Conservation (phyloP, 2,888 invertebrate species). For the Junonia oenone region DNA sequence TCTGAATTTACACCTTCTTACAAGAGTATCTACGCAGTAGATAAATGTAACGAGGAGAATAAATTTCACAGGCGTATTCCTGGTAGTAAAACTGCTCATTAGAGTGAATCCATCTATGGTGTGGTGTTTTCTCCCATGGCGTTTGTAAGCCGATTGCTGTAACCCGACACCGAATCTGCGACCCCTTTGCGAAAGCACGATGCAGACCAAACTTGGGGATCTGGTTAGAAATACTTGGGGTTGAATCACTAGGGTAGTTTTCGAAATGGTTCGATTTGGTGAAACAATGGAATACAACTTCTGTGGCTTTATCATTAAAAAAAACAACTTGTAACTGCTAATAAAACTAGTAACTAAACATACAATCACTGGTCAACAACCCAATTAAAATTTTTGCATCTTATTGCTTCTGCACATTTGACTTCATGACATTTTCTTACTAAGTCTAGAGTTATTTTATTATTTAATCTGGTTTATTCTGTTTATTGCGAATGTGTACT, state of each 20-base stretch:
- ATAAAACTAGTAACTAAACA: too few relatives aligned
- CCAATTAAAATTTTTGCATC: too few relatives aligned
- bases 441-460: too few relatives aligned
- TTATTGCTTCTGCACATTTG: too few relatives aligned
- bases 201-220: conserved; percentile 30
- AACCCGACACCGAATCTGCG: conserved; percentile 65
- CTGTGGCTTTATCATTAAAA: too few relatives aligned
- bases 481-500: too few relatives aligned
- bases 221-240: conserved; percentile 19
- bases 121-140: conserved; percentile 56
- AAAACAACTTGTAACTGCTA: too few relatives aligned
- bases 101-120: conserved; percentile 49
- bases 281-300: neutral
- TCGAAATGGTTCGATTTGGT: neutral
- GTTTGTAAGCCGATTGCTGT: conserved; percentile 68
- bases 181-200: conserved; percentile 46
- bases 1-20: conserved; percentile 2
- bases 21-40: neutral
- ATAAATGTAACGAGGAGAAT: conserved; percentile 6
- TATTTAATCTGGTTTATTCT: too few relatives aligned
- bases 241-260: conserved; percentile 14
- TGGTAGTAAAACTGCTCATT: conserved; percentile 50
- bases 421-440: too few relatives aligned
- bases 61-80: conserved; percentile 11
- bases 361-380: too few relatives aligned